Evolutionary conservation across 2,888 invertebrate genomes (phyloP).

Genomic region (Limnephilus auricula): DNA sequence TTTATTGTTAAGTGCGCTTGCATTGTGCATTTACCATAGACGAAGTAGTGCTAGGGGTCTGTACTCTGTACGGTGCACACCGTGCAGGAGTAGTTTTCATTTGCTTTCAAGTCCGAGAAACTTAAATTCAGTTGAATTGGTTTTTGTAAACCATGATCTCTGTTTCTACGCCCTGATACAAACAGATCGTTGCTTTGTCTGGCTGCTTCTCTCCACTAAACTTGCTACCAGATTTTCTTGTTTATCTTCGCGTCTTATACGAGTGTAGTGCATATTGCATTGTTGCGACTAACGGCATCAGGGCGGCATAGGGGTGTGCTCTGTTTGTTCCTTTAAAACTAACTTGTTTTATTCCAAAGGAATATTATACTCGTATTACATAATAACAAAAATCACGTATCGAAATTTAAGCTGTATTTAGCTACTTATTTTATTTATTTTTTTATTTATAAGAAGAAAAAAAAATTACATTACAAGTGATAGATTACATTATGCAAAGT

Average conservation of each 20-base stretch:
- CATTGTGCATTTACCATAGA: neutral
- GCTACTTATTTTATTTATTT: too few relatives aligned
- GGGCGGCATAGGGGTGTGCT: neutral
- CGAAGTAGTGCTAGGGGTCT: neutral
- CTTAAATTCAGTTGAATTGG: neutral
- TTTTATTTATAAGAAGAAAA: too few relatives aligned
- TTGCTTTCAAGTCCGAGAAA: neutral
- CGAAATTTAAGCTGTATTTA: too few relatives aligned
- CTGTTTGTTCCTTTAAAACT: neutral
- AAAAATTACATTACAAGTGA: too few relatives aligned
- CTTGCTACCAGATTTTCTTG: conserved; percentile 2
- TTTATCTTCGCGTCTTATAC: neutral
- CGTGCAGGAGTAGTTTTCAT: neutral
- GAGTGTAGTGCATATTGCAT: neutral
- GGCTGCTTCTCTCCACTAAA: neutral
- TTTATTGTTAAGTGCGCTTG: neutral
- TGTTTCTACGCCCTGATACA: conserved; percentile 2
- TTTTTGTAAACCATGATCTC: neutral
- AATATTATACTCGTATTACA: neutral
- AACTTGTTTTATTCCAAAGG: neutral
- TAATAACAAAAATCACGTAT: neutral
- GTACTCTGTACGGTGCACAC: neutral
- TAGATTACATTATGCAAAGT: too few relatives aligned
- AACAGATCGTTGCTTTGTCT: conserved; percentile 2
- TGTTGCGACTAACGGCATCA: neutral